These are phyloP conservation scores for Acanthurus lineatus DNA, from an alignment of 2,797 vertebrate species.

Conservation along the genomic window DNA sequence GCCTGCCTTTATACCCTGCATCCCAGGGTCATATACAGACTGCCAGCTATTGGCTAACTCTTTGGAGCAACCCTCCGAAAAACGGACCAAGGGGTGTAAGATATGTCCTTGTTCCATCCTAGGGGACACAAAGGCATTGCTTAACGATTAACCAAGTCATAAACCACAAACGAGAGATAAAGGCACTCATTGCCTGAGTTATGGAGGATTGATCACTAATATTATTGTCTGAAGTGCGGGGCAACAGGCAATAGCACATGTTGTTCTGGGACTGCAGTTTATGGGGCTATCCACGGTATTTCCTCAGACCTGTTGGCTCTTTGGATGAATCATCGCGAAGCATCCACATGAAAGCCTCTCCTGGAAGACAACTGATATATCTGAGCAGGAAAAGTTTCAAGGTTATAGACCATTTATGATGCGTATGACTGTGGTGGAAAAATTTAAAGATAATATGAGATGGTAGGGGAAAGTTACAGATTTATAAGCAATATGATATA, in stretches of 20 bases:
- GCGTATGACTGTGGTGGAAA: constrained; percentile 1
- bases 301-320: constrained; percentile 48
- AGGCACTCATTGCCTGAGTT: constrained; percentile 67
- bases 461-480: constrained; percentile 2
- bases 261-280: constrained; percentile 73
- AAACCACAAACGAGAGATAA: constrained; percentile 82
- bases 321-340: constrained; percentile 58
- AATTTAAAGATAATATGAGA: constrained; percentile 11
- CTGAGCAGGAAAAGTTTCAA: constrained; percentile 64
- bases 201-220: constrained; percentile 84
- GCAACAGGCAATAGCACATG: constrained; percentile 60
- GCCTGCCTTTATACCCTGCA: constrained; percentile 80
- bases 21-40: constrained; percentile 58
- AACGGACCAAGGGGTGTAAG: constrained; percentile 75
- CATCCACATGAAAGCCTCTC: constrained; percentile 37
- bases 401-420: constrained; percentile 39
- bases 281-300: constrained; percentile 61
- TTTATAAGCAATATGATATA: constrained; percentile 1
- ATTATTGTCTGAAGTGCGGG: constrained; percentile 76
- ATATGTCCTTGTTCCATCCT: constrained; percentile 85
- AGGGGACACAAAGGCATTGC: constrained; percentile 82
- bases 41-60: constrained; percentile 80
- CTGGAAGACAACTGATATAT: background rate
- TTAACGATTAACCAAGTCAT: constrained; percentile 89
- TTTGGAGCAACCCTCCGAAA: constrained; percentile 79